phyloP scores from a whole-genome alignment of 2,113 vertebrate genomes.

The Triplophysa rosa region DNA sequence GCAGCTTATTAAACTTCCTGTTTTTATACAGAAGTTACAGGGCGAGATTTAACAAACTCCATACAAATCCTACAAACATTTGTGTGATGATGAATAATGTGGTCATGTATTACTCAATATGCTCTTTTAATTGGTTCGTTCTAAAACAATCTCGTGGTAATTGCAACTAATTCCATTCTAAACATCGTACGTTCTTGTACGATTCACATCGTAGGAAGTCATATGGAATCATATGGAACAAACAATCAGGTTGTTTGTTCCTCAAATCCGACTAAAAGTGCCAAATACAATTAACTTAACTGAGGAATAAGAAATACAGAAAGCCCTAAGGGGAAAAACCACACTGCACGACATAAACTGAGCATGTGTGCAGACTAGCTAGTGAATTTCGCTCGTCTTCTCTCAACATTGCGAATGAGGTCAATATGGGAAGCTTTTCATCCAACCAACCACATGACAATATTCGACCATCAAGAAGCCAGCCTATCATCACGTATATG shows the following conservation, averaged over 20 bases:
- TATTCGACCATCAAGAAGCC: no score
- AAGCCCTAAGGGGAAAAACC: background rate
- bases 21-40: conserved; percentile 5
- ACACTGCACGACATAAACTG: background rate
- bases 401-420: background rate
- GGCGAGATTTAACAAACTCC: background rate
- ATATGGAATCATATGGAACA: no score
- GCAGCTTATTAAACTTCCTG: background rate
- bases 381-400: background rate
- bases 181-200: no score
- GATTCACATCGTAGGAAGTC: no score
- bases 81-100: no score
- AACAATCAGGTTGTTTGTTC: no score
- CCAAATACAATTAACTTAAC: background rate
- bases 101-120: no score
- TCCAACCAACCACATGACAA: background rate
- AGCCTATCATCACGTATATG: background rate
- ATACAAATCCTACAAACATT: background rate
- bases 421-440: background rate
- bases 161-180: no score
- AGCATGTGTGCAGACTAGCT: background rate
- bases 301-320: background rate
- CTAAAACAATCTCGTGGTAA: no score
- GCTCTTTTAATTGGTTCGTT: no score
- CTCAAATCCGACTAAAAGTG: background rate